Evolutionary conservation across 2,888 invertebrate genomes (phyloP), one percentile per base, ranked within the genome.

Genomic region (Drepana falcataria): DNA sequence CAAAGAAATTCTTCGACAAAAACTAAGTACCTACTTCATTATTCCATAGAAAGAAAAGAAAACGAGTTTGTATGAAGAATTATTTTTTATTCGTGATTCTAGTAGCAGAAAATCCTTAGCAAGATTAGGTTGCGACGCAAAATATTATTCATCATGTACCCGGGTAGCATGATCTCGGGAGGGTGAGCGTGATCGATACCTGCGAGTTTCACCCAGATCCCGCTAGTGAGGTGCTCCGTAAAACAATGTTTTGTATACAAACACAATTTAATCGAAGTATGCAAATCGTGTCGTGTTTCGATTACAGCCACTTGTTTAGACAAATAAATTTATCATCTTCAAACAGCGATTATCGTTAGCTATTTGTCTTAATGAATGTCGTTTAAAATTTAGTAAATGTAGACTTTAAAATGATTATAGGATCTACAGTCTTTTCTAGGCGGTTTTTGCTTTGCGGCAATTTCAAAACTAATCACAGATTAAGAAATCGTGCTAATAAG

Each of bases 231-330:
- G 47, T 47, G 41, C 41, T 48, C 55, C 57, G 49, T 59, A 54
- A 56, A 57, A 56, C 53, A 51, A 55, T 58, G 61, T 65, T 67
- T 67, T 65, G 60, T 60, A 54, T 55, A 56, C 56, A 66, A 69
- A 68, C 64, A 71, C 57, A 44, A 52, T 55, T 55, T 54, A 56
- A 63, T 58, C 58, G 41, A 51, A 59, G 55, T 59, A 66, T 63
- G 64, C 55, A 67, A 68, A 68, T 67, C 58, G 53, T 59, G 60
- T 59, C 64, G 56, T 55, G 54, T 64, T 63, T 58, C 52, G 44
- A 64, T 63, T 63, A 40, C 6, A 7, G 3, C 44, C 9, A 6
- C 7, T 9, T 44, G 9, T 5, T 44, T 44, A 9, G 9, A 9
- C 9, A 44, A 44, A 44, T 44, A 9, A 44, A 2, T 9, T 9